A percentile compares a stretch with the other conserved stretches of the same genome.
Conservation (phyloP, 2,113 vertebrate genomes). For the Megatriorchis doriae region DNA sequence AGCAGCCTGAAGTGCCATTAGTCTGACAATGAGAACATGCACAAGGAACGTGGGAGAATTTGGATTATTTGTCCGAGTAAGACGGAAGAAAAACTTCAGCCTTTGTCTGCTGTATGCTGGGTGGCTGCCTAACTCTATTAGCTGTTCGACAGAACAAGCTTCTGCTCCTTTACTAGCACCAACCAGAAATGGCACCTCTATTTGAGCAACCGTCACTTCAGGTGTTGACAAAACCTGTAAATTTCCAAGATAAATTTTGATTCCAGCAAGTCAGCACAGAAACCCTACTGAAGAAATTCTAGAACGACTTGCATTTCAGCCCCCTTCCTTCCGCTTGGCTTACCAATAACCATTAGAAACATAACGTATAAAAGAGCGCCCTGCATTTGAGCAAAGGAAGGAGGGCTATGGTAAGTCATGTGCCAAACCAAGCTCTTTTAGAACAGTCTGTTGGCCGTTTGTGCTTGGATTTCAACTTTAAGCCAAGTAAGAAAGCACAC, state of each 20-base stretch:
- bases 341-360: background rate
- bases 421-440: background rate
- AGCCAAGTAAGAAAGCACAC: background rate
- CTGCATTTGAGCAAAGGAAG: background rate
- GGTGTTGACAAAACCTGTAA: background rate
- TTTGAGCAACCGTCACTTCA: background rate
- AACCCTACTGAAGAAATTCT: background rate
- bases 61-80: background rate
- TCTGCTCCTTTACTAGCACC: background rate
- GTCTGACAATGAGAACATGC: background rate
- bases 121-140: background rate
- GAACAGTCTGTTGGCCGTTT: background rate
- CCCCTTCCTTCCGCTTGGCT: background rate
- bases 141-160: fast-evolving
- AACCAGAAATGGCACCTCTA: background rate
- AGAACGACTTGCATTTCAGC: background rate
- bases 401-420: fast-evolving
- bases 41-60: background rate
- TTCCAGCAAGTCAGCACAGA: background rate
- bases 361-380: background rate
- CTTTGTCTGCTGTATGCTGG: background rate
- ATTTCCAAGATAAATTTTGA: background rate
- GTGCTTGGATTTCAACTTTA: background rate
- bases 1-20: background rate
- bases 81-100: background rate